Evolutionary conservation across 2,888 invertebrate genomes (phyloP).

Genomic region (Salpingus planirostris): DNA sequence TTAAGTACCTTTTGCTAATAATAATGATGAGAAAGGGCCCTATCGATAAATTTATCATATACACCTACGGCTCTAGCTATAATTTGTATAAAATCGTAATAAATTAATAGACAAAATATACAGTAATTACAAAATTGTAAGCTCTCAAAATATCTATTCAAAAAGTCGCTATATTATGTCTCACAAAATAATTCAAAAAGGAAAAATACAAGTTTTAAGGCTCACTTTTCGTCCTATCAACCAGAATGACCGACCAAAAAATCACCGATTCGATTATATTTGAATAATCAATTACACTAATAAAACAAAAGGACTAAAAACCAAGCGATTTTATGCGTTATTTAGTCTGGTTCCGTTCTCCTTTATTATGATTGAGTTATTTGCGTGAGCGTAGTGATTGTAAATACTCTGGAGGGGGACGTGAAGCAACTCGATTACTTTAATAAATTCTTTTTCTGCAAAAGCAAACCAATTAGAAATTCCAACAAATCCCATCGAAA

Average conservation of each 20-base stretch:
- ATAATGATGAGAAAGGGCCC: too few relatives aligned
- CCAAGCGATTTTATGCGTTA: slow-evolving; percentile 9
- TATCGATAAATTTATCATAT: background rate
- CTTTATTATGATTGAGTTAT: slow-evolving; percentile 15
- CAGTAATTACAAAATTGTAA: slow-evolving; percentile 21
- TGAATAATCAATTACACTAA: background rate
- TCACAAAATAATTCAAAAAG: slow-evolving; percentile 14
- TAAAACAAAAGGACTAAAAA: background rate
- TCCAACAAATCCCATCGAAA: background rate
- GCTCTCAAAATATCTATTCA: slow-evolving; percentile 16
- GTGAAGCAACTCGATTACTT: slow-evolving; percentile 78
- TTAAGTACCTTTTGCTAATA: too few relatives aligned
- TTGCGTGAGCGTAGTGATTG: slow-evolving; percentile 10
- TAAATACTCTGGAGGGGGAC: slow-evolving; percentile 81
- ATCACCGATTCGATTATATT: background rate
- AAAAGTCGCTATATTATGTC: slow-evolving; percentile 5
- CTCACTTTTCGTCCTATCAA: slow-evolving; percentile 18
- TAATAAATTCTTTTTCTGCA: slow-evolving; percentile 51
- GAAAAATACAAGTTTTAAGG: slow-evolving; percentile 14
- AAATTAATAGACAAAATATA: slow-evolving; percentile 21
- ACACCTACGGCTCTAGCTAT: background rate
- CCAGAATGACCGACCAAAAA: slow-evolving; percentile 7
- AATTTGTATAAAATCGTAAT: slow-evolving; percentile 23
- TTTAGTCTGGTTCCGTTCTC: slow-evolving; percentile 22
- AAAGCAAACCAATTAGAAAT: background rate